These are phyloP conservation scores for Melikaiella ostensackeni DNA, from an alignment of 2,888 invertebrate genomes.

Conservation along the genomic window DNA sequence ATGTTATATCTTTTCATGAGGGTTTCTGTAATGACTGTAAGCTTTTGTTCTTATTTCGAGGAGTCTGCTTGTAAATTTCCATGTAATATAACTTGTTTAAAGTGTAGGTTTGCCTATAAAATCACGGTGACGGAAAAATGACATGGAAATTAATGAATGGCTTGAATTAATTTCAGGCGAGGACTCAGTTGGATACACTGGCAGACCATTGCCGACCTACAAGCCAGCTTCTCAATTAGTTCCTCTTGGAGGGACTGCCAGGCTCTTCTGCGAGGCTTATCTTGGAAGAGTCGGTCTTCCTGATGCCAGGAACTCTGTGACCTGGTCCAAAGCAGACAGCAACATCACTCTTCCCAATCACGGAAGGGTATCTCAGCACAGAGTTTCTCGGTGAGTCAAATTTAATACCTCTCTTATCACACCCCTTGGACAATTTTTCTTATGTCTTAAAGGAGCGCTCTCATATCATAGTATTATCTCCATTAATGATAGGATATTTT, in stretches of 20 bases:
- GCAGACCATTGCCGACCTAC: constrained; percentile 80
- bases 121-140: too few relatives aligned
- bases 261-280: constrained; percentile 88
- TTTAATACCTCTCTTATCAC: neutral
- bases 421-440: neutral
- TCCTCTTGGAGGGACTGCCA: constrained; percentile 81
- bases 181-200: constrained; percentile 76
- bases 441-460: neutral
- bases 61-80: too few relatives aligned
- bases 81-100: too few relatives aligned
- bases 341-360: constrained; percentile 78
- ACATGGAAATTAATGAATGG: neutral
- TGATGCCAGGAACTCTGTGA: constrained; percentile 84
- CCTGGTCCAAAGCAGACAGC: constrained; percentile 83
- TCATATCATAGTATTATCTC: too few relatives aligned
- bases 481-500: too few relatives aligned
- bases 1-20: too few relatives aligned
- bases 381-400: constrained; percentile 57
- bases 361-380: constrained; percentile 62
- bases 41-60: too few relatives aligned
- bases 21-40: too few relatives aligned
- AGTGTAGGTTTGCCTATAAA: too few relatives aligned
- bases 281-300: constrained; percentile 87
- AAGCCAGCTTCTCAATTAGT: constrained; percentile 83
- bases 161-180: constrained; percentile 80